These are phyloP conservation scores for Lasioglossum pauxillum DNA, from an alignment of 2,888 invertebrate species.

Conservation along the genomic window DNA sequence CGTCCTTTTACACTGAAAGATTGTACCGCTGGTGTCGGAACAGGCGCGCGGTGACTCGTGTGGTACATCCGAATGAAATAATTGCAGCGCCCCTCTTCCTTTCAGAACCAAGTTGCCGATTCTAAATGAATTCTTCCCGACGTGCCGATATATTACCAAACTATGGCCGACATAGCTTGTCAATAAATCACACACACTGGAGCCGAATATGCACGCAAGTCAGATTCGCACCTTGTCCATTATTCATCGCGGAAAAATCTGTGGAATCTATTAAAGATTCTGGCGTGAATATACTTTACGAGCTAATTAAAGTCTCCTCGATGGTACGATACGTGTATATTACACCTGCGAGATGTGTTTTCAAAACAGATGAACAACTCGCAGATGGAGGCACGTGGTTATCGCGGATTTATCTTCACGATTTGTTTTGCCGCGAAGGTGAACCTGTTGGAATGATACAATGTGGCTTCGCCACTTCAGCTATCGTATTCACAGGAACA, in stretches of 20 bases:
- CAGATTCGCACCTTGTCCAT: constrained; percentile 42
- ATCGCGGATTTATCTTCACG: constrained; percentile 41
- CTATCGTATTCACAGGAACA: neutral
- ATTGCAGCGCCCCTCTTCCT: constrained; percentile 43
- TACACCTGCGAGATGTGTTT: constrained; percentile 6
- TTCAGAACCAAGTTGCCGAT: constrained; percentile 20
- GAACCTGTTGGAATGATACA: constrained; percentile 42
- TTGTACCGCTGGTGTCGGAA: constrained; percentile 38
- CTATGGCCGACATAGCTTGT: neutral
- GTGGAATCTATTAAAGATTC: constrained; percentile 36
- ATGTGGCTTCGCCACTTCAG: neutral
- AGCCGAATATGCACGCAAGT: neutral
- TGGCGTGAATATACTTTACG: constrained; percentile 25
- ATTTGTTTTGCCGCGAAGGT: constrained; percentile 40
- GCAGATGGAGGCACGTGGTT: constrained; percentile 7
- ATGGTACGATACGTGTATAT: constrained; percentile 23
- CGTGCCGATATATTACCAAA: constrained; percentile 35
- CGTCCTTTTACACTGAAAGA: constrained; percentile 55
- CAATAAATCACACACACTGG: constrained; percentile 24
- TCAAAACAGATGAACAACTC: neutral
- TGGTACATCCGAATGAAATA: constrained; percentile 27
- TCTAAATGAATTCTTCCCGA: constrained; percentile 37
- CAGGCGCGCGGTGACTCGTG: constrained; percentile 20
- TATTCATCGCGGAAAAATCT: constrained; percentile 19
- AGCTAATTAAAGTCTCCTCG: constrained; percentile 40